Base-by-base conservation (phyloP, 2,113 vertebrate genomes). In the Peromyscus polionotus region DNA sequence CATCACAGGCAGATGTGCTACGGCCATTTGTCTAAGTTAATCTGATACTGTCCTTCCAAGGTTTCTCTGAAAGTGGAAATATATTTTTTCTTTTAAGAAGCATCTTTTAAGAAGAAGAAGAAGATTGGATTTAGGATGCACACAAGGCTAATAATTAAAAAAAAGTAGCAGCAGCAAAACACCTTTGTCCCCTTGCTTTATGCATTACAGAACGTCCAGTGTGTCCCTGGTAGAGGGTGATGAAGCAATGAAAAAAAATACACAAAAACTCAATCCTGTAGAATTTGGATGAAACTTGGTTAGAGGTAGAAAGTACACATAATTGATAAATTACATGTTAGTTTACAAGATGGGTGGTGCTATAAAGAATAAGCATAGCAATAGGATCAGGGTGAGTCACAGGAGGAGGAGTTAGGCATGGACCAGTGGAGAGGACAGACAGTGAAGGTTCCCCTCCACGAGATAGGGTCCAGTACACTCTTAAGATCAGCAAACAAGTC, bases 41-140 rank as follows among this genome's bases (percentile, higher is more conserved):
- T 75, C 57, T 95, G 87, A 86, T 65, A 87, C 19, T 19, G 70
- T 80, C 24, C 1, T 89, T 72, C 84, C 16, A 92, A 80, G 19
- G 17, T 61, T 92, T 72, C 72, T 31, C 17, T 59, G 80, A 57
- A 33, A 59, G 22, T 83, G 11, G 54, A 77, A 83, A 28, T 26
- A 6, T 63, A 87, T 6, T 80, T 88, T 14, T 84, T 72, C 67
- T 77, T 97, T 86, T 73, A 94, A 77, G n/a, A 45, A 87, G 26
- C 33, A 86, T 79, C 45, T 73, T 72, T 81, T 22, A 65, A 68
- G 89, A 93, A 87, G 68, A 86, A 86, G n/a, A 80, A 72, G 36
- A 61, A 72, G 36, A 68, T 85, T 31, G 51, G 9, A 16, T 87
- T 95, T 59, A 81, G 79, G 91, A 70, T 51, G 59, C 10, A 67